Evolutionary conservation across 2,888 invertebrate genomes (phyloP).

Genomic region (Eupithecia dodoneata): DNA sequence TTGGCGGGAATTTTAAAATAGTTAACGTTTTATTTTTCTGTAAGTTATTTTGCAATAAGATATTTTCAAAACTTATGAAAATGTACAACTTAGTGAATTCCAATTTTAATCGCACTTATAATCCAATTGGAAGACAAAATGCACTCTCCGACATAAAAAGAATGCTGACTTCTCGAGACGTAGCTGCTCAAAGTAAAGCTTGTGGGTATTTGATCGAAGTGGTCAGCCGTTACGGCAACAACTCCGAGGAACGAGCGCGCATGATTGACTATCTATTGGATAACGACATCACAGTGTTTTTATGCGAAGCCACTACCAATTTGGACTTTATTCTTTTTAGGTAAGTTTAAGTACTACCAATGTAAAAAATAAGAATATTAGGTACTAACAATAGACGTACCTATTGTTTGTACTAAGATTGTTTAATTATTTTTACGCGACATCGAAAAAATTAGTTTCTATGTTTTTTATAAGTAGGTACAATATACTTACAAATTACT

Average conservation of each 20-base stretch:
- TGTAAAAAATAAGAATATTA: too few relatives aligned
- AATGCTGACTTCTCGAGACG: conserved; percentile 71
- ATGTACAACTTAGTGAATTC: conserved; percentile 72
- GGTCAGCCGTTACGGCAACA: conserved; percentile 62
- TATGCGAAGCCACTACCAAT: conserved; percentile 77
- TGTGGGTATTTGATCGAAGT: conserved; percentile 74
- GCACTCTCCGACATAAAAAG: conserved; percentile 75
- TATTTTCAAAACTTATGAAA: conserved; percentile 13
- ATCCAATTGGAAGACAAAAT: conserved; percentile 71
- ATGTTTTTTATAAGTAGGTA: too few relatives aligned
- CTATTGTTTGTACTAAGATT: too few relatives aligned
- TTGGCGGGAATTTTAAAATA: conserved; percentile 23
- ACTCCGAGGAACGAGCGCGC: conserved; percentile 61
- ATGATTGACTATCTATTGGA: conserved; percentile 72
- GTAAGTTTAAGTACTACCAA: neutral
- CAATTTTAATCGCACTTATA: conserved; percentile 72
- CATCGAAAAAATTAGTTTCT: too few relatives aligned
- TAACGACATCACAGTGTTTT: conserved; percentile 75
- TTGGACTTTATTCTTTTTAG: conserved; percentile 71
- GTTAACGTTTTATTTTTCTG: neutral
- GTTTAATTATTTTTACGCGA: too few relatives aligned
- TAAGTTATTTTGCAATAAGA: neutral
- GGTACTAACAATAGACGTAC: too few relatives aligned
- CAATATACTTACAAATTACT: too few relatives aligned
- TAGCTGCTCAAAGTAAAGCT: conserved; percentile 70